These are phyloP conservation scores for Trinorchestia longiramus DNA, from an alignment of 1,140 invertebrate genomes.

Conservation along the genomic window DNA sequence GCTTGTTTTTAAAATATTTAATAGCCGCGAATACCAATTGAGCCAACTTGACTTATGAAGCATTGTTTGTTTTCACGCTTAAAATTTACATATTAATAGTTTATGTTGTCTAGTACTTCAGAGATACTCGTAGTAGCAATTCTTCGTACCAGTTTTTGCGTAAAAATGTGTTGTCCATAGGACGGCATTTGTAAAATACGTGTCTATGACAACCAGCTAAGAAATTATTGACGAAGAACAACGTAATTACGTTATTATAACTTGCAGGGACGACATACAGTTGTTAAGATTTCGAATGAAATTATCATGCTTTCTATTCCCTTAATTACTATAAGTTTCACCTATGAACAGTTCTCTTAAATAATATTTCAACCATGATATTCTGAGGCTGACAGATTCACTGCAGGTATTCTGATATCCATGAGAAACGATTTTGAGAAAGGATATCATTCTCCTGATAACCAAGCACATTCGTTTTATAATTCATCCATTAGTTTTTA, in stretches of 20 bases:
- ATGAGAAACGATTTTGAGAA: neutral
- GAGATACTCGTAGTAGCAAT: neutral
- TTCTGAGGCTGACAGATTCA: neutral
- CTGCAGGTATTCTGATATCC: neutral
- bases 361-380: neutral
- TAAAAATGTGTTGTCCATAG: neutral
- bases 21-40: too few relatives aligned
- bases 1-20: neutral
- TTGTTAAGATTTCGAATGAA: neutral
- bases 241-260: neutral
- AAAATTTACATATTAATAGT: neutral
- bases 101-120: neutral
- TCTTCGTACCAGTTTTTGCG: neutral
- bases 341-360: neutral
- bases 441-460: too few relatives aligned
- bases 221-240: neutral
- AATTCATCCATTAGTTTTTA: neutral
- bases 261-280: neutral
- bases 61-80: neutral
- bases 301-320: neutral
- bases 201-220: neutral
- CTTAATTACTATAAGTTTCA: neutral
- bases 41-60: too few relatives aligned
- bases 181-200: neutral
- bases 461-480: too few relatives aligned